Conservation (phyloP, 1,140 invertebrate species). For the Orchestia grillus region DNA sequence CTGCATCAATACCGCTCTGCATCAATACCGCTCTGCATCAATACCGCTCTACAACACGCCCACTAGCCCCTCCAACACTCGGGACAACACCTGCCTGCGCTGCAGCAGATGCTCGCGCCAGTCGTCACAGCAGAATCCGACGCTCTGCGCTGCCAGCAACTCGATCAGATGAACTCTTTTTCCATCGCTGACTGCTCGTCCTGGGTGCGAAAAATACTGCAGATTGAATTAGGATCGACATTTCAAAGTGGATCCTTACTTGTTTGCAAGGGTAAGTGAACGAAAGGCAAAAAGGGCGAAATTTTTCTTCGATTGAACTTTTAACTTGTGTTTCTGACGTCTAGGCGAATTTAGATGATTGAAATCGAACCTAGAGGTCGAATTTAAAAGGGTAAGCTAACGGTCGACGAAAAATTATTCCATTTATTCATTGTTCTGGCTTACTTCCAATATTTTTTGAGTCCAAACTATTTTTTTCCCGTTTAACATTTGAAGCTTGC, state of each 20-base stretch:
- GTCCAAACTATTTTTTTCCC: too few species aligned
- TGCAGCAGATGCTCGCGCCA: not conserved
- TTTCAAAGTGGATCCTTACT: not conserved
- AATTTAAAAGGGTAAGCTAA: too few species aligned
- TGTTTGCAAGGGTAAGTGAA: not conserved
- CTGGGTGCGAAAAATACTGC: not conserved
- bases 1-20: too few species aligned
- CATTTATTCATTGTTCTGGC: too few species aligned
- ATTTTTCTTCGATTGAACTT: not conserved
- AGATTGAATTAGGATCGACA: not conserved
- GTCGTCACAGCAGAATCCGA: not conserved
- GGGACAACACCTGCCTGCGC: too few species aligned
- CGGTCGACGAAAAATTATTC: too few species aligned
- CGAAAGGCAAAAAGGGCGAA: not conserved
- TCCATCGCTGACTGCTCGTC: not conserved
- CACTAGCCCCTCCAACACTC: too few species aligned
- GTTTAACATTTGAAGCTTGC: too few species aligned
- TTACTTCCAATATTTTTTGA: too few species aligned
- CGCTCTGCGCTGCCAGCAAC: not conserved
- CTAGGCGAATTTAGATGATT: not conserved
- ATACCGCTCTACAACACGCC: too few species aligned
- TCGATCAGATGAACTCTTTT: not conserved
- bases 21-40: too few species aligned
- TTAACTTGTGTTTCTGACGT: not conserved
- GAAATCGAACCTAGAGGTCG: too few species aligned